These are phyloP conservation scores for Caenorhabditis brenneri DNA, from an alignment of 1,140 invertebrate species.

Conservation along the genomic window DNA sequence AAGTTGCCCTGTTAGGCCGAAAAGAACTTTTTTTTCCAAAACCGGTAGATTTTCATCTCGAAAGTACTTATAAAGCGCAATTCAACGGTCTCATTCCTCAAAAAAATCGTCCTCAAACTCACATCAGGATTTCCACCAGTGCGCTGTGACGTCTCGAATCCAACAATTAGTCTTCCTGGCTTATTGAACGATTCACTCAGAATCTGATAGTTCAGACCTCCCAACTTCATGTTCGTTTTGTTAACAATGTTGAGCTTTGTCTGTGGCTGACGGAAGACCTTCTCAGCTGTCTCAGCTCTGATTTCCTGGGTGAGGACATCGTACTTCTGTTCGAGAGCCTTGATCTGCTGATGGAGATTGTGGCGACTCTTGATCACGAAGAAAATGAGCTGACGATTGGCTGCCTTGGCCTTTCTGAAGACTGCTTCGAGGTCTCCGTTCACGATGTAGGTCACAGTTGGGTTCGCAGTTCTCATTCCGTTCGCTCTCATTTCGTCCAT, in stretches of 20 bases:
- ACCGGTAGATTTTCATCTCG: no score
- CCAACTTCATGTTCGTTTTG: constrained; percentile 47
- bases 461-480: background rate
- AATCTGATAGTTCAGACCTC: constrained; percentile 39
- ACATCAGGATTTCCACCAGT: constrained; percentile 14
- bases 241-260: background rate
- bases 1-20: no score
- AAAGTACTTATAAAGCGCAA: no score
- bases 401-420: background rate
- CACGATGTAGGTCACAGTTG: background rate
- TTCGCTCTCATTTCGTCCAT: background rate
- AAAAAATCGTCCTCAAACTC: no score
- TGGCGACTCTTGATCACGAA: background rate
- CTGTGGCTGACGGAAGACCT: constrained; percentile 14
- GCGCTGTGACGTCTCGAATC: background rate
- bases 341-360: background rate
- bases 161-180: background rate
- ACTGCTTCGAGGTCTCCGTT: background rate
- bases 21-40: no score
- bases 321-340: constrained; percentile 20
- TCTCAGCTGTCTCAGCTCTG: background rate
- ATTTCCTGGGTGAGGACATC: constrained; percentile 32
- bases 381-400: background rate
- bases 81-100: no score
- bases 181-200: background rate